phyloP scores from a whole-genome alignment of 2,888 invertebrate genomes.

The Nymphalis c-album region DNA sequence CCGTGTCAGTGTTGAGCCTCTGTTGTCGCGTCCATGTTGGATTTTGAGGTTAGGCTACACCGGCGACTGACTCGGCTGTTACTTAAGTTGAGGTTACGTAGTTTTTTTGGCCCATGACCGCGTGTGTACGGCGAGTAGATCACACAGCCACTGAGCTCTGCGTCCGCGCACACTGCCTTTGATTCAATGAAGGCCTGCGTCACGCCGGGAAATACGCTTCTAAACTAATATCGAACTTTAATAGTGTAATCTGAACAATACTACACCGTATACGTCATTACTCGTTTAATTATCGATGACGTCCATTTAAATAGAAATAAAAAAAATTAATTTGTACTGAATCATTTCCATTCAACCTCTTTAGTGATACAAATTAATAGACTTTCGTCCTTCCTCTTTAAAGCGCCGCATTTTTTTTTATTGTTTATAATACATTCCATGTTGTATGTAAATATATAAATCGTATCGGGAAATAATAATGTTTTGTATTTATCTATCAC shows the following conservation, averaged over 20 bases:
- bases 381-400: conserved; percentile 7
- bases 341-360: conserved; percentile 18
- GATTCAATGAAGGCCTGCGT: conserved; percentile 74
- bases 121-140: conserved; percentile 78
- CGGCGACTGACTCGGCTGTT: conserved; percentile 45
- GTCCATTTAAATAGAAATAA: conserved; percentile 41
- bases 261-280: conserved; percentile 56
- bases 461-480: too few species aligned
- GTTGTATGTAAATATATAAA: not conserved
- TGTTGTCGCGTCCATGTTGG: conserved; percentile 58
- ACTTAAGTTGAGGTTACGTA: conserved; percentile 37
- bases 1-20: conserved; percentile 53
- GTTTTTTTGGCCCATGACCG: conserved; percentile 59
- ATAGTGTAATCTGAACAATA: conserved; percentile 61
- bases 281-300: conserved; percentile 62
- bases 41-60: conserved; percentile 56
- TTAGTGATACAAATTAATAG: not conserved
- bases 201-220: conserved; percentile 77
- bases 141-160: conserved; percentile 74
- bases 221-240: conserved; percentile 63
- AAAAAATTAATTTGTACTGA: conserved; percentile 22
- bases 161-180: conserved; percentile 65
- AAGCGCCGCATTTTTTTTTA: not conserved
- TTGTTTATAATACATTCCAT: not conserved
- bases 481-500: too few species aligned